These are phyloP conservation scores for Isurus oxyrinchus DNA, from an alignment of 2,113 vertebrate species.

Conservation along the genomic window DNA sequence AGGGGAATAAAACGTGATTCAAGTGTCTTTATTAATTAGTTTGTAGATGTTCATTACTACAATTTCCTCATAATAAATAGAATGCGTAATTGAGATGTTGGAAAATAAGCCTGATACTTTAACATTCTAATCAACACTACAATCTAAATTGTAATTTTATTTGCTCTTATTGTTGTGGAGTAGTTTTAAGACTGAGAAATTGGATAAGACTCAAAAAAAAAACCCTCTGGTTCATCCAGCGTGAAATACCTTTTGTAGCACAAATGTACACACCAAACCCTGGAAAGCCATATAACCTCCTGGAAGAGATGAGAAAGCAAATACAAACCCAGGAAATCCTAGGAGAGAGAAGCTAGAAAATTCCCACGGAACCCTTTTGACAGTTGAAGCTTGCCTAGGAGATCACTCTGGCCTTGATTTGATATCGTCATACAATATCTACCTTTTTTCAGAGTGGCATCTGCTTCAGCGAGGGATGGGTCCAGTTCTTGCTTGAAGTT, in stretches of 20 bases:
- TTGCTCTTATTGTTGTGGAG: neutral
- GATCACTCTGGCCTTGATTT: neutral
- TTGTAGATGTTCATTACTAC: neutral
- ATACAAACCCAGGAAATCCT: too few relatives aligned
- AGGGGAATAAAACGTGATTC: neutral
- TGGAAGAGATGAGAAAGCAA: too few relatives aligned
- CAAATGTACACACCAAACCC: too few relatives aligned
- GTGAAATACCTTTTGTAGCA: too few relatives aligned
- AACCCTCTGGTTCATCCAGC: too few relatives aligned
- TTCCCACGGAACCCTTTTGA: too few relatives aligned
- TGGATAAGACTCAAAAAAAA: neutral
- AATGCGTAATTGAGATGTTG: neutral
- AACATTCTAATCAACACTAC: neutral
- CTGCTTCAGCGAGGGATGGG: neutral
- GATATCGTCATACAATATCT: neutral
- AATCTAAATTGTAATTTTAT: neutral
- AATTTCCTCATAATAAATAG: neutral
- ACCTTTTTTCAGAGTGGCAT: neutral
- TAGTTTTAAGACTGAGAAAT: neutral
- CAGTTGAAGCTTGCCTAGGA: too few relatives aligned
- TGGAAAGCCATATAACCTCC: too few relatives aligned
- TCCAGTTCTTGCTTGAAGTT: neutral
- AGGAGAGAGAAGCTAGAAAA: too few relatives aligned
- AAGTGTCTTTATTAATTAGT: neutral
- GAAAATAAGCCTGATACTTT: neutral